A percentile compares a stretch with the other conserved stretches of the same genome.
Conservation (phyloP, 2,797 vertebrate species). For the Chiloscyllium punctatum region DNA sequence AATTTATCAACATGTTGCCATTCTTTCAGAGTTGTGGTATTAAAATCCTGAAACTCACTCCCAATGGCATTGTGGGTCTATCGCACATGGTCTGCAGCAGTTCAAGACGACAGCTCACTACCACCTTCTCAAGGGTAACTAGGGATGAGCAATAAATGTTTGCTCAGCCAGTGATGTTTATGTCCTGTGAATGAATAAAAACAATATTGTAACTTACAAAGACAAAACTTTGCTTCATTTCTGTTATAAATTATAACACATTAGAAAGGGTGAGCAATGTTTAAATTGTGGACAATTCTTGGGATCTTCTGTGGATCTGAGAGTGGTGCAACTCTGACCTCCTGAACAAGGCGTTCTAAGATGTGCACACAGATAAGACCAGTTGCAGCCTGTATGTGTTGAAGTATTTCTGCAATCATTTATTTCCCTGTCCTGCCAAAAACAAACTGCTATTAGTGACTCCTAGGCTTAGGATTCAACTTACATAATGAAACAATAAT, state of each 20-base stretch:
- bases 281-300: background rate
- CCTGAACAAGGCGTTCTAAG: background rate
- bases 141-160: too few relatives aligned
- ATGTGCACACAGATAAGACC: background rate
- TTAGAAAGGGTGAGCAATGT: background rate
- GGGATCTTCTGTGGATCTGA: background rate
- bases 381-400: background rate
- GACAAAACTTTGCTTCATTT: background rate
- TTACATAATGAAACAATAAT: background rate
- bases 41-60: too few relatives aligned
- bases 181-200: too few relatives aligned
- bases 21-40: too few relatives aligned
- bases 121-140: too few relatives aligned
- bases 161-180: too few relatives aligned
- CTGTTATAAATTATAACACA: background rate
- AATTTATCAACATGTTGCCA: too few relatives aligned
- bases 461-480: background rate
- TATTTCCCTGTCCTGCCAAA: background rate
- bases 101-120: too few relatives aligned
- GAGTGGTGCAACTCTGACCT: too few relatives aligned
- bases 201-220: background rate
- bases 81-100: too few relatives aligned
- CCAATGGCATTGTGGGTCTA: too few relatives aligned
- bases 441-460: background rate
- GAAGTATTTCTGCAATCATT: background rate